phyloP scores from a whole-genome alignment of 2,797 vertebrate species.

The Phalloptychus januarius region DNA sequence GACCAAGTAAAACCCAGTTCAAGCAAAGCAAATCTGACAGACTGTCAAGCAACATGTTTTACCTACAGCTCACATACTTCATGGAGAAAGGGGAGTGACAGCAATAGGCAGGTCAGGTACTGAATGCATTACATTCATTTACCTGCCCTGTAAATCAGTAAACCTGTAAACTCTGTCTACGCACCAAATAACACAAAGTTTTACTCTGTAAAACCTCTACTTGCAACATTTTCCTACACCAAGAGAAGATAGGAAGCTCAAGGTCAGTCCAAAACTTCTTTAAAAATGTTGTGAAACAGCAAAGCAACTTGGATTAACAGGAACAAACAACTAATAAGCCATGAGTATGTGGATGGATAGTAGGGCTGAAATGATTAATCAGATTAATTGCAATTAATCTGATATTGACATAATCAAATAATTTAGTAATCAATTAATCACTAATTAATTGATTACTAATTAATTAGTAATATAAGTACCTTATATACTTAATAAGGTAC shows the following conservation, averaged over 20 bases:
- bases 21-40: conserved; percentile 14
- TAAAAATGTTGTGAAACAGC: conserved; percentile 30
- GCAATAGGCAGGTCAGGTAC: conserved; percentile 5
- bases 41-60: conserved; percentile 37
- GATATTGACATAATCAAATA: too few species aligned
- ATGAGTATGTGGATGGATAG: background rate
- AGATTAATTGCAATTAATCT: too few species aligned
- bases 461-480: too few species aligned
- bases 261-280: background rate
- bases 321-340: background rate
- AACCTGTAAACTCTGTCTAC: conserved; percentile 12
- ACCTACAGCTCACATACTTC: conserved; percentile 33
- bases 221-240: background rate
- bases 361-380: too few species aligned
- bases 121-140: conserved; percentile 15
- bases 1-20: background rate
- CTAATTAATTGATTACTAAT: too few species aligned
- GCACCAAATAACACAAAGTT: conserved; percentile 17
- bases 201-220: background rate
- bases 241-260: background rate
- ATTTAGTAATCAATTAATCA: too few species aligned
- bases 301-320: conserved; percentile 27
- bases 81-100: conserved; percentile 19
- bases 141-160: conserved; percentile 19
- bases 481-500: too few species aligned